A percentile compares a stretch with the other conserved stretches of the same genome.
These are phyloP conservation scores for Anseranas semipalmata DNA, from an alignment of 2,113 vertebrate genomes.

Conservation along the genomic window DNA sequence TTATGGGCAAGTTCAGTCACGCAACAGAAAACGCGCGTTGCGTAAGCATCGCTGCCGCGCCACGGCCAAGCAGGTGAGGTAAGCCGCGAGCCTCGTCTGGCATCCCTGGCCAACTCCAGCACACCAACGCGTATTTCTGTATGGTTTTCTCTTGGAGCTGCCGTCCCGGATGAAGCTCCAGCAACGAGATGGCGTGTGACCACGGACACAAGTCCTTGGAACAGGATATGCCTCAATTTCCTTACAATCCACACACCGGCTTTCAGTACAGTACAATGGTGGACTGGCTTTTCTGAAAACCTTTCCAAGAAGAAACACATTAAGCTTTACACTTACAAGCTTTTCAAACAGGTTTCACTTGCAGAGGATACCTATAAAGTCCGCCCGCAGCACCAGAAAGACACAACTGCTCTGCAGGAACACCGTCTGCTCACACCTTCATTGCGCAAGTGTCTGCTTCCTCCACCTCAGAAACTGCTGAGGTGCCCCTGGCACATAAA, in stretches of 20 bases:
- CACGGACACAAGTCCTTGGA: background rate
- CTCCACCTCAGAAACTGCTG: background rate
- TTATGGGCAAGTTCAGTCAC: conserved; percentile 31
- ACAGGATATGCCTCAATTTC: conserved; percentile 41
- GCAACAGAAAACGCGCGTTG: background rate
- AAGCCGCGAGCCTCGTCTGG: background rate
- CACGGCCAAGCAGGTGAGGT: background rate
- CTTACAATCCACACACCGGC: background rate
- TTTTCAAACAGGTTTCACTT: background rate
- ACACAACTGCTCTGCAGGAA: background rate
- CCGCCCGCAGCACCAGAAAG: background rate
- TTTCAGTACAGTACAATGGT: background rate
- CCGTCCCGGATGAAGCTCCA: fast-evolving
- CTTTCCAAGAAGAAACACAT: background rate
- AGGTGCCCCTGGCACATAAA: background rate
- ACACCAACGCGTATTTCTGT: background rate
- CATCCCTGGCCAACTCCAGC: background rate
- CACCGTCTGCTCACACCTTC: background rate
- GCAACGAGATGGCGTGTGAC: background rate
- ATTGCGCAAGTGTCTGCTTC: background rate
- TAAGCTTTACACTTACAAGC: background rate
- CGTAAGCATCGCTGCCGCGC: background rate
- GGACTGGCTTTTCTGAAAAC: background rate
- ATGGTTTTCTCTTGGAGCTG: fast-evolving
- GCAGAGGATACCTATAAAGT: background rate